A percentile compares a stretch with the other conserved stretches of the same genome.
Evolutionary conservation across 2,113 vertebrate genomes (phyloP).

Genomic region (Chaetodon trifascialis): DNA sequence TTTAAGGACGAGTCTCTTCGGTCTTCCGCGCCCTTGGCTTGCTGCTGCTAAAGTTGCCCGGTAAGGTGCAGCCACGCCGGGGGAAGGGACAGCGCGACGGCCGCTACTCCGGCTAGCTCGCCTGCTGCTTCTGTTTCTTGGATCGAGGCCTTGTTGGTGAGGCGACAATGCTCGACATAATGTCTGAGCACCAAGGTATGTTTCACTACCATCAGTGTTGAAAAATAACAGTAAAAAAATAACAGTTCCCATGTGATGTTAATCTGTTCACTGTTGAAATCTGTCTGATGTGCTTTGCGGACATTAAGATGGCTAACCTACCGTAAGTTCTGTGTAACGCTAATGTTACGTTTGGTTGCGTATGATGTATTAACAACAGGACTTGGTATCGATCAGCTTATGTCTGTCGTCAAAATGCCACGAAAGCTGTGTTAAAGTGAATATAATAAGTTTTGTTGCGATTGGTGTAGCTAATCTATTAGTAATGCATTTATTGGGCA

Average conservation of each 20-base stretch:
- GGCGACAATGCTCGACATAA: constrained; percentile 89
- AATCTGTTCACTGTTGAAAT: not conserved
- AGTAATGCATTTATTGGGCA: constrained; percentile 1
- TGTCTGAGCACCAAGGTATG: constrained; percentile 89
- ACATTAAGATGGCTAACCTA: constrained; percentile 14
- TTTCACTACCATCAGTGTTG: not conserved
- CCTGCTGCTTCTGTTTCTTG: constrained; percentile 70
- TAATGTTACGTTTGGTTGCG: constrained; percentile 57
- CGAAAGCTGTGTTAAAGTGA: constrained; percentile 6
- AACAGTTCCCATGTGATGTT: no score
- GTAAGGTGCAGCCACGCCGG: constrained; percentile 77
- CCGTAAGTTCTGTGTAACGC: constrained; percentile 44
- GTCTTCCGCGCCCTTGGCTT: constrained; percentile 25
- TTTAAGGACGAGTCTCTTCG: not conserved
- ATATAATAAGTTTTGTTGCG: fast-evolving
- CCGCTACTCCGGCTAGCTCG: constrained; percentile 76
- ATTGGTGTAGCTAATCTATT: not conserved
- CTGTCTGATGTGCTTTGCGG: constrained; percentile 22
- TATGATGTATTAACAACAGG: constrained; percentile 42
- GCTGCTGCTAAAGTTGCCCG: constrained; percentile 57
- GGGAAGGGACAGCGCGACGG: constrained; percentile 74
- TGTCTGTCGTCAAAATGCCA: not conserved
- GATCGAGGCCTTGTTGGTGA: constrained; percentile 76
- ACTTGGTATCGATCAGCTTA: not conserved
- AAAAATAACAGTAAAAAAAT: not conserved